Evolutionary conservation across 2,113 vertebrate genomes (phyloP).

Genomic region (Copsychus sechellarum): DNA sequence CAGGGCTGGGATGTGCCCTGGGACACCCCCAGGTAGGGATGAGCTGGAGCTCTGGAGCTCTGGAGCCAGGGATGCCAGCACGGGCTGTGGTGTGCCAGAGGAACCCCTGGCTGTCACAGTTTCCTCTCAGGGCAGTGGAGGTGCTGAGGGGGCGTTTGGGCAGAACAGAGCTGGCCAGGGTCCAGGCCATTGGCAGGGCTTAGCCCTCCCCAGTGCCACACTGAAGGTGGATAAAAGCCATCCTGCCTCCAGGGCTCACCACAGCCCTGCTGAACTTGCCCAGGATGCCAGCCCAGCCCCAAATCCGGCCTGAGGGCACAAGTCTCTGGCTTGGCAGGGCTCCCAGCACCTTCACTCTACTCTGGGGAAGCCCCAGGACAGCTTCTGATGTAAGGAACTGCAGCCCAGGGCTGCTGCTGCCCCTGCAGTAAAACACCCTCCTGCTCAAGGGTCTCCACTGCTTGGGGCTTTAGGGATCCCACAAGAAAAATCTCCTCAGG

Average conservation of each 20-base stretch:
- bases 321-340: neutral
- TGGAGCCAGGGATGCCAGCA: neutral
- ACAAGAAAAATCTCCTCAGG: neutral
- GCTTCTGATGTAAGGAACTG: neutral
- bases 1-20: neutral
- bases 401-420: neutral
- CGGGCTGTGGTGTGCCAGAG: neutral
- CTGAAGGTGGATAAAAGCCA: neutral
- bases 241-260: neutral
- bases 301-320: neutral
- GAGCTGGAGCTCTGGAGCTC: neutral
- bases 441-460: accelerated
- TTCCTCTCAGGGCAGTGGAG: neutral
- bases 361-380: neutral
- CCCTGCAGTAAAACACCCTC: neutral
- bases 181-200: neutral
- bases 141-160: neutral
- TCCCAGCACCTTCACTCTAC: accelerated
- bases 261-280: neutral
- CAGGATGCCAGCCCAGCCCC: neutral
- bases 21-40: neutral
- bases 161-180: neutral
- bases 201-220: neutral
- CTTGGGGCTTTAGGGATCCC: neutral
- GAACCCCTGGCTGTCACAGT: too few species aligned